Base-by-base conservation (phyloP, 2,113 vertebrate genomes). In the Physeter macrocephalus region DNA sequence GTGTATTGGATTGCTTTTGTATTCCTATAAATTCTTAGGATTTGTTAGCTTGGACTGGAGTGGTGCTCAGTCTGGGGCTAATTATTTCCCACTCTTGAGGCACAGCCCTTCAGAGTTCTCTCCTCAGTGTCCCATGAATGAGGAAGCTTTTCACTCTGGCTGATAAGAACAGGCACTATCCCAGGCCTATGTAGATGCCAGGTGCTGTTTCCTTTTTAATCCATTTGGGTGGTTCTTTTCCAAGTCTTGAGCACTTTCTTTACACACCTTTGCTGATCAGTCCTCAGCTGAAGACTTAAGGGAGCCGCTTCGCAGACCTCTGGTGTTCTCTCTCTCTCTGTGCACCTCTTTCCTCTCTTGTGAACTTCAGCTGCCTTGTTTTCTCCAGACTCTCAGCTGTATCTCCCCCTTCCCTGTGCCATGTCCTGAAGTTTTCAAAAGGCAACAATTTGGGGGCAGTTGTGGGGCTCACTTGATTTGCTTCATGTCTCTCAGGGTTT, bases 51-150 rank as follows among this genome's bases (percentile, higher is more conserved):
- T 62, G 39, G 12, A n/a, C 39, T 77, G 59, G 69, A 66, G 41
- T 46, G 43, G 15, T 13, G 36, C 54, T 91, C 14, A 75, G 27
- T 49, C 49, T 91, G 29, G 34, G 31, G 77, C 82, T 91, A 61
- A 18, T 90, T 41, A 5, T 27, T 46, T 41, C 49, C 13, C 66
- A 75, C 7, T 54, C 1, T 41, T 39, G 57, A 74, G 49, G 34
- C 46, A 31, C 4, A 27, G n/a, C 34, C 43, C 29, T 59, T 64
- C 86, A 6, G 27, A 93, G 46, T 20, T 23, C 54, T 90, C 8
- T 75, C 36, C 39, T 9, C 39, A 20, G 0, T 39, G 8, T 21
- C 41, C 46, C 12, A 0, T 18, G 34, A n/a, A 31, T n/a, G 27
- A 54, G 7, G 49, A 94, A 8, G 6, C 34, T 43, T 59, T 61